Evolutionary conservation across 2,888 invertebrate species (phyloP).

Genomic region (Sarcophaga carnaria): DNA sequence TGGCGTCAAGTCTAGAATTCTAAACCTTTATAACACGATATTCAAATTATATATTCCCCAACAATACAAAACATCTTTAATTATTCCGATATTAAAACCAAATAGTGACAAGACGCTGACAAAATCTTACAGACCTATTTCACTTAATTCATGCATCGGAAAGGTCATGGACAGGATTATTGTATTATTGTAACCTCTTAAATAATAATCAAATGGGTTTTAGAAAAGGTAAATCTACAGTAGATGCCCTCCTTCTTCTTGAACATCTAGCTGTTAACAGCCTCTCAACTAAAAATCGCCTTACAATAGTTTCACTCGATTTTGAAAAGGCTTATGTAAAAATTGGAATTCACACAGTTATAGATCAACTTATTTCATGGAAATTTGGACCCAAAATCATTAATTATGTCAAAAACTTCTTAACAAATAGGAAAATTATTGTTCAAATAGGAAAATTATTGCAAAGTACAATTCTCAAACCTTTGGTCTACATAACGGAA

Average conservation of each 20-base stretch:
- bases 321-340: conserved; percentile 61
- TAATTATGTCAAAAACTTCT: conserved; percentile 12
- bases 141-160: conserved; percentile 47
- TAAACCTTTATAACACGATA: background rate
- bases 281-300: background rate
- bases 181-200: background rate
- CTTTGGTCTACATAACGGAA: background rate
- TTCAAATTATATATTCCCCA: conserved; percentile 37
- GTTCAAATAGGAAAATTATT: background rate
- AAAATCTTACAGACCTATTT: conserved; percentile 66
- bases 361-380: conserved; percentile 15
- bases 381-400: conserved; percentile 13
- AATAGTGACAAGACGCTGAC: conserved; percentile 48
- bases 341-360: conserved; percentile 48
- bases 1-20: background rate
- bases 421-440: too few relatives aligned
- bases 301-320: conserved; percentile 8
- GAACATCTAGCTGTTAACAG: background rate
- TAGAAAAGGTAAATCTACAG: background rate
- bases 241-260: background rate
- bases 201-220: conserved; percentile 2
- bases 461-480: conserved; percentile 46
- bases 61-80: conserved; percentile 55
- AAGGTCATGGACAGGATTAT: conserved; percentile 10
- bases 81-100: conserved; percentile 63